Evolutionary conservation across 2,888 invertebrate species (phyloP).

Genomic region (Gonocerus acuteangulatus): DNA sequence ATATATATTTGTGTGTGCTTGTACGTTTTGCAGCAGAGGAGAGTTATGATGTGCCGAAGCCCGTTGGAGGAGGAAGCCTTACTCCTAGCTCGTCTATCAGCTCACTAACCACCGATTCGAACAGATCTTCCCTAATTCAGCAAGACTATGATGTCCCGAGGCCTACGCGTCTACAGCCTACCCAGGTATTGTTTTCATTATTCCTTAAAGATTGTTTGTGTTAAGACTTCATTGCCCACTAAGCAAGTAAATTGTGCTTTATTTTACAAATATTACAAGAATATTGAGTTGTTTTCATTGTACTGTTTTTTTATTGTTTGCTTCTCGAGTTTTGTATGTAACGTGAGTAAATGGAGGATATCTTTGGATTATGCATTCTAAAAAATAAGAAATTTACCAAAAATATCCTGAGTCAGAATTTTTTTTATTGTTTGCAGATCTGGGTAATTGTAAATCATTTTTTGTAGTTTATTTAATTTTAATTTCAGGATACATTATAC

Average conservation of each 20-base stretch:
- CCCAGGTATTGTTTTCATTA: slow-evolving; percentile 35
- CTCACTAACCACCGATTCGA: slow-evolving; percentile 52
- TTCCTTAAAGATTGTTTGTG: too few relatives aligned
- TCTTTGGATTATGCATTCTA: too few relatives aligned
- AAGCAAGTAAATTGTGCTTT: neutral
- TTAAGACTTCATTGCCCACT: neutral
- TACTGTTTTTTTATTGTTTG: neutral
- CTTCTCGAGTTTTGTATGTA: too few relatives aligned
- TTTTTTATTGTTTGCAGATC: too few relatives aligned
- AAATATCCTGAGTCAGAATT: too few relatives aligned
- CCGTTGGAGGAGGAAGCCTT: slow-evolving; percentile 46
- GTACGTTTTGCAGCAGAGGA: slow-evolving; percentile 27
- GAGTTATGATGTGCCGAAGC: slow-evolving; percentile 57
- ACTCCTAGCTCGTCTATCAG: slow-evolving; percentile 62
- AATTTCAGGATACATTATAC: too few relatives aligned
- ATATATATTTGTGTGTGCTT: too few relatives aligned
- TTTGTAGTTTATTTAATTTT: too few relatives aligned
- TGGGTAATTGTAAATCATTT: too few relatives aligned
- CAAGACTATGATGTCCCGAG: slow-evolving; percentile 64
- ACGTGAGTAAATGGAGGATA: too few relatives aligned
- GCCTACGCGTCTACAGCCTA: slow-evolving; percentile 31
- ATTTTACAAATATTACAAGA: neutral
- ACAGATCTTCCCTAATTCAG: slow-evolving; percentile 49
- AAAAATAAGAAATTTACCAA: too few relatives aligned
- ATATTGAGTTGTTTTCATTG: neutral